Percentiles rank a stretch among this genome's conserved stretches.
phyloP scores from a whole-genome alignment of 2,888 invertebrate genomes.

The Phengaris alcon region DNA sequence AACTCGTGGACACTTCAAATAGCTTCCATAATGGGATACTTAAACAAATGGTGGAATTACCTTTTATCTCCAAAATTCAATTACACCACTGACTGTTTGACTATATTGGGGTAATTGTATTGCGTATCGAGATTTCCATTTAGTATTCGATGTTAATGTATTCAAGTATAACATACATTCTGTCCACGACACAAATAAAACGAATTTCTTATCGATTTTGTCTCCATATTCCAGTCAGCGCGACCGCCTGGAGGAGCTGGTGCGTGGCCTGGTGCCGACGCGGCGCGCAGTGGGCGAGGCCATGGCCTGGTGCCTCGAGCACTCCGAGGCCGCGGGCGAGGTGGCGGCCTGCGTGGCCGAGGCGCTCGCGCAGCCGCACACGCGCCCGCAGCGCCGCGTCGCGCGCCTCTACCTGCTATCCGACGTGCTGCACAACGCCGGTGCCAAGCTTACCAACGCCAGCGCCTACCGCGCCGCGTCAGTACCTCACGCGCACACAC shows the following conservation, averaged over 20 bases:
- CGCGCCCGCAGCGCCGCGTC: constrained; percentile 88
- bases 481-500: constrained; percentile 50
- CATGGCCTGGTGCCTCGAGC: constrained; percentile 99
- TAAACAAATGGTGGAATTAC: no score
- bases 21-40: no score
- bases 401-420: constrained; percentile 96
- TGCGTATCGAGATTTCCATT: no score
- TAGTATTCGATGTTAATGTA: no score
- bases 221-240: constrained; percentile 83
- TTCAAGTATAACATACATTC: no score
- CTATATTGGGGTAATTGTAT: no score
- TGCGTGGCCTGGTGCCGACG: constrained; percentile 90
- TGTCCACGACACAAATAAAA: no score
- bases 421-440: constrained; percentile 98
- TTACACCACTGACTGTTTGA: no score
- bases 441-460: constrained; percentile 96
- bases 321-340: constrained; percentile 98
- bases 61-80: no score
- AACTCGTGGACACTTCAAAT: no score
- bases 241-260: constrained; percentile 93
- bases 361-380: constrained; percentile 86
- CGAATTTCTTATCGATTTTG: no score
- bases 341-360: constrained; percentile 94
- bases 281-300: constrained; percentile 92
- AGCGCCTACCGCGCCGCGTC: constrained; percentile 94